Conservation (phyloP, 2,113 vertebrate species). For the Rhynchomys soricoides region DNA sequence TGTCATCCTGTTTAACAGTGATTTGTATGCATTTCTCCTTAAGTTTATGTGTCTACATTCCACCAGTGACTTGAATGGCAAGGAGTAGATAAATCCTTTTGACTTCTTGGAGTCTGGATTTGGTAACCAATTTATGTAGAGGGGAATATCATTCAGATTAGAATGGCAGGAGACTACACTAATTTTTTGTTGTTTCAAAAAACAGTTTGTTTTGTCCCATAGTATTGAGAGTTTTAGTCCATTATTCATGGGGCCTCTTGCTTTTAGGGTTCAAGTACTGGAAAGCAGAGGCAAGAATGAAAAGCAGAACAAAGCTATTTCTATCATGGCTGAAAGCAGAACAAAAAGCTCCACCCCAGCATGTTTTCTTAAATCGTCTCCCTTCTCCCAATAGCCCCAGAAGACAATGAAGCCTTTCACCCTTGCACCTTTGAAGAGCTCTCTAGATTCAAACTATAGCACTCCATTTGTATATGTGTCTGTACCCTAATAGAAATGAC, state of each 20-base stretch:
- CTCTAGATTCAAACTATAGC: not conserved
- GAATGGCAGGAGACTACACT: not conserved
- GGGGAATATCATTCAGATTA: not conserved
- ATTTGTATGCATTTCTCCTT: not conserved
- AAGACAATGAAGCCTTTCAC: not conserved
- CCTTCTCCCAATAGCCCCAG: not conserved
- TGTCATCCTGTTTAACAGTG: not conserved
- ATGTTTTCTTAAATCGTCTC: not conserved
- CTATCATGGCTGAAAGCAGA: not conserved
- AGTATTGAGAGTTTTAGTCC: not conserved
- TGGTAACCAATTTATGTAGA: not conserved
- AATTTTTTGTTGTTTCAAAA: not conserved
- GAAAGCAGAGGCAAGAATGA: not conserved
- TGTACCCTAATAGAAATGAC: not conserved
- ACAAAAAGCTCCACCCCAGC: not conserved
- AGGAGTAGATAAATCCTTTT: not conserved
- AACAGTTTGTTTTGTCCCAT: too few species aligned
- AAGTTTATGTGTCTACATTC: not conserved
- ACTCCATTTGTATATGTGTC: conserved; percentile 17
- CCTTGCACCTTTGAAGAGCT: not conserved
- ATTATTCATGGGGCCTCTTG: not conserved
- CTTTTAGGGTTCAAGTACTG: not conserved
- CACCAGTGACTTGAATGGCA: not conserved
- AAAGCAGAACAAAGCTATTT: not conserved
- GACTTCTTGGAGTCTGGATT: not conserved